A percentile compares a stretch with the other conserved stretches of the same genome.
Evolutionary conservation across 1,140 invertebrate species (phyloP).

Genomic region (Melanaphis sacchari): DNA sequence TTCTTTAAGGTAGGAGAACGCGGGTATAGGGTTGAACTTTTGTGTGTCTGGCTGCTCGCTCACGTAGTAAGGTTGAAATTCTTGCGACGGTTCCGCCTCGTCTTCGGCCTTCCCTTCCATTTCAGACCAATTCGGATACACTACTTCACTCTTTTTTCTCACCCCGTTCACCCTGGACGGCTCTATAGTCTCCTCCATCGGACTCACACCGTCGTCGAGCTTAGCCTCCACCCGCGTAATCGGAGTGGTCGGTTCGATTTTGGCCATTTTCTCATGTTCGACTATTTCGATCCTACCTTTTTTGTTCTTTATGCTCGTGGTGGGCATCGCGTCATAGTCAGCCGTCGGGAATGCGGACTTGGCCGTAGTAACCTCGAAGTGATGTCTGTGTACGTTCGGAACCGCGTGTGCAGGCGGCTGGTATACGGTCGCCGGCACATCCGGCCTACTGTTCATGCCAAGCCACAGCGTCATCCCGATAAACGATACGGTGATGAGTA

Average conservation of each 20-base stretch:
- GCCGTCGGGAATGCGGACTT: conserved; percentile 47
- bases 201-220: conserved; percentile 41
- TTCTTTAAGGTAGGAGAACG: conserved; percentile 57
- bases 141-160: conserved; percentile 58
- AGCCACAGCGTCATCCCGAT: conserved; percentile 61
- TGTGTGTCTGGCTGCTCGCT: conserved; percentile 38
- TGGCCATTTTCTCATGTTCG: conserved; percentile 55
- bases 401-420: conserved; percentile 20
- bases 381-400: conserved; percentile 15
- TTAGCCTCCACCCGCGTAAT: neutral
- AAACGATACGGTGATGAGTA: conserved; percentile 60
- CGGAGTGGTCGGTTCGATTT: conserved; percentile 43
- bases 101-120: conserved; percentile 38
- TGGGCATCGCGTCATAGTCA: conserved; percentile 54
- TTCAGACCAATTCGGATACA: conserved; percentile 57
- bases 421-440: conserved; percentile 14
- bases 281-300: conserved; percentile 59
- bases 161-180: conserved; percentile 8
- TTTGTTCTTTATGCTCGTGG: conserved; percentile 59
- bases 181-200: conserved; percentile 38
- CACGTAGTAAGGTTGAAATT: conserved; percentile 40
- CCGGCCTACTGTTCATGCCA: conserved; percentile 58
- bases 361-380: conserved; percentile 52
- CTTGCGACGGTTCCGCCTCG: neutral
- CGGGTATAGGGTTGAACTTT: conserved; percentile 57